Evolutionary conservation across 2,888 invertebrate genomes (phyloP), one percentile per base, ranked within the genome.

Genomic region (Dugesia japonica): DNA sequence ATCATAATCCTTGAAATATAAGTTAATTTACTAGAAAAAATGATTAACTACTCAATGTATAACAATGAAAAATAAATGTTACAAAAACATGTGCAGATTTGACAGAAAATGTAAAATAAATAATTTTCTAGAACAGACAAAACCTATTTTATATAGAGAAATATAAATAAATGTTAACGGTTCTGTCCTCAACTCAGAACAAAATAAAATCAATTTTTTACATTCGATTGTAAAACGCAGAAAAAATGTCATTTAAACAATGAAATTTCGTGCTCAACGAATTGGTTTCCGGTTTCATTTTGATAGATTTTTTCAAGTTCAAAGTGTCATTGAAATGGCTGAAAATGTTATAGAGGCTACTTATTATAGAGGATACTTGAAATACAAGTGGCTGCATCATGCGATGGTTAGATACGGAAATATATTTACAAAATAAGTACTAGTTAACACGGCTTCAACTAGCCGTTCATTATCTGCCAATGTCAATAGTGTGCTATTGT

Each of bases 301-400:
- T n/a, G 56, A 56, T 56, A 56, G 56, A 56, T 56, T 56, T 38
- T n/a, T 56, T 56, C 56, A 56, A 56, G 56, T 23, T 56, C 56
- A 56, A 56, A 1, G 23, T 56, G 56, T 56, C 56, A 4, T 20
- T 56, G 4, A 20, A n/a, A 4, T 4, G 56, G 56, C 56, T 56
- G 56, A n/a, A 56, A 56, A 56, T 56, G 56, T 56, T 56, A 9
- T n/a, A n/a, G n/a, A n/a, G n/a, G n/a, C 31, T 9, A 56, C 56
- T 7, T 4, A 9, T 56, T n/a, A 56, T 4, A 56, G 9, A 56
- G 56, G 56, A 56, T n/a, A 56, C 56, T 56, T 56, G 9, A 20
- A n/a, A 56, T 20, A 13, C 56, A 56, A 56, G 56, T 56, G 23
- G 56, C 56, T 56, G 56, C 56, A 23, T 56, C 56, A 56, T 56